Base-by-base conservation (phyloP, 1,140 invertebrate genomes). In the Eriocheir sinensis region DNA sequence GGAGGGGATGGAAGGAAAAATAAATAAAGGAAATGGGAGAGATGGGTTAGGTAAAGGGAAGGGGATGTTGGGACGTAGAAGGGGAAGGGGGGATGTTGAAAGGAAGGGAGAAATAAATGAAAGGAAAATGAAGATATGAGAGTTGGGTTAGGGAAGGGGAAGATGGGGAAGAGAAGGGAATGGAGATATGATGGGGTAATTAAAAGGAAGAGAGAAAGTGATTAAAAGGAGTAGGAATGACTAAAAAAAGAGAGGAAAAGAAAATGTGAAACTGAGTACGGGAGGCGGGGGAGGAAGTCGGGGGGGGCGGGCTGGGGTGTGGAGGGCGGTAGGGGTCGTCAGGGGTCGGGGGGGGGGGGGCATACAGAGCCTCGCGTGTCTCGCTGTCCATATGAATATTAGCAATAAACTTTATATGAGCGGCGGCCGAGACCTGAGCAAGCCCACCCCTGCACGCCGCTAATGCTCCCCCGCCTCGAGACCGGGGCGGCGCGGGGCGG, bases 381-480 rank as follows among this genome's bases (percentile, higher is more conserved):
- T 72, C 21, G 60, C 27, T 72, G 60, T 72, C 60, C 60, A 72
- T 72, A n/a, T 72, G 60, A 72, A 72, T 72, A 72, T 72, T 72
- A 72, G 60, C 60, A 6, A 72, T 72, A 72, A 72, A 72, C 60
- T 72, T n/a, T 72, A 72, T 72, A 72, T 72, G 60, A 72, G 21
- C 8, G 8, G 60, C 60, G 21, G 8, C 60, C 27, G n/a, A 72
- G 60, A 72, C 60, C 21, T n/a, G 60, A 72, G 60, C n/a, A 72
- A 72, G 60, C 21, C 60, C 60, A n/a, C 60, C 2, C 60, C 60
- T n/a, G 60, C 60, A 72, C 12, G 60, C 60, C 27, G 6, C 60
- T 72, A 72, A 72, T 72, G 60, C 60, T 72, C 60, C 60, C 60
- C 60, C 60, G 60, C 60, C 60, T n/a, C 60, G 60, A 8, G 21